Conservation (phyloP, 2,888 invertebrate genomes). For the Zaprionus lineosus region DNA sequence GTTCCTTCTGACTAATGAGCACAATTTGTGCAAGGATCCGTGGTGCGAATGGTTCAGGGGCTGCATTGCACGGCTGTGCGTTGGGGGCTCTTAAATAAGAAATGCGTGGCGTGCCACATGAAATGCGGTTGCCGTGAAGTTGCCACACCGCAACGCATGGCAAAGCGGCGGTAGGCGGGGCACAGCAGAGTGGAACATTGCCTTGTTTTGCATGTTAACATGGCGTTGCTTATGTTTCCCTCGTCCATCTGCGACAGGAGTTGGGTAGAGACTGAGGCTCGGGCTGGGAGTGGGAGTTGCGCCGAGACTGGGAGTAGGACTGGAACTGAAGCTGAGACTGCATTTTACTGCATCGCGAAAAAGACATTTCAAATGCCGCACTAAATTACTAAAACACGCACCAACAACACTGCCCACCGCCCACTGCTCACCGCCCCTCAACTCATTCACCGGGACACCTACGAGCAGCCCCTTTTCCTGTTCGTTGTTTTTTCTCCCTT, state of each 20-base stretch:
- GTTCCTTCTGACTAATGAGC: background rate
- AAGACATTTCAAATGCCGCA: constrained; percentile 61
- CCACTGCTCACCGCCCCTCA: background rate
- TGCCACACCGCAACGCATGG: constrained; percentile 19
- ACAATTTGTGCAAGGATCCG: constrained; percentile 10
- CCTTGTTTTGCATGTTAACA: constrained; percentile 50
- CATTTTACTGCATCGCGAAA: constrained; percentile 20
- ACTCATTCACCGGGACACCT: too few species aligned
- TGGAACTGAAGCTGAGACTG: too few species aligned
- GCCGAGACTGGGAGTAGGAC: too few species aligned
- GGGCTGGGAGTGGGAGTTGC: too few species aligned
- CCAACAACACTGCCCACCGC: background rate
- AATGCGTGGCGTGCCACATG: constrained; percentile 39
- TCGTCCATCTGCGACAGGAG: too few species aligned
- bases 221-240: constrained; percentile 24
- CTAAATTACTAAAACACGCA: constrained; percentile 60
- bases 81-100: constrained; percentile 25
- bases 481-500: too few species aligned
- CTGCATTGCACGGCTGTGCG: too few species aligned
- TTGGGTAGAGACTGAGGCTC: too few species aligned
- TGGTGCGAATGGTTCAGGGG: too few species aligned
- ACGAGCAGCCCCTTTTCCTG: too few species aligned
- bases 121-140: constrained; percentile 32
- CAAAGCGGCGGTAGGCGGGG: too few species aligned
- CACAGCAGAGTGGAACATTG: constrained; percentile 3